Conservation (phyloP, 2,888 invertebrate species). For the Itoplectis maculator region DNA sequence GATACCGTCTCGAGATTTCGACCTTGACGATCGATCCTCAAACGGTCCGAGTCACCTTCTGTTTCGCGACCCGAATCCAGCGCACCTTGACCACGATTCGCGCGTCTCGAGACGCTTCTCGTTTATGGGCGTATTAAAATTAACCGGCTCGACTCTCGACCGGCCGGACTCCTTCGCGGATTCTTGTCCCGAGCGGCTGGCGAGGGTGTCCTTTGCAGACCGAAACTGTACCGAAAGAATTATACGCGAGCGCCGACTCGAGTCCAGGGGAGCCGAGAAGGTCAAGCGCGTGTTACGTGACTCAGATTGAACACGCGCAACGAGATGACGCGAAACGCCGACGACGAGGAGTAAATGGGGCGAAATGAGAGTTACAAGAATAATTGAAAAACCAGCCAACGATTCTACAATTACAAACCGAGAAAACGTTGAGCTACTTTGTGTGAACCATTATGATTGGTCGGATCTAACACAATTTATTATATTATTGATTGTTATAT, state of each 20-base stretch:
- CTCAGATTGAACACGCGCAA: constrained; percentile 38
- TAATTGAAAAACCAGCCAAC: background rate
- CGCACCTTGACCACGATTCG: constrained; percentile 79
- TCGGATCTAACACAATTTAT: background rate
- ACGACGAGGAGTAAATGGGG: constrained; percentile 14
- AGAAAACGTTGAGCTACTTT: background rate
- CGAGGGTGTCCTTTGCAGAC: constrained; percentile 38
- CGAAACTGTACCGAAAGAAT: background rate
- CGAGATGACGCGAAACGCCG: constrained; percentile 5
- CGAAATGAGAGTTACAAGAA: background rate
- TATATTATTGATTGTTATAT: too few relatives aligned
- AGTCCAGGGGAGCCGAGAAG: constrained; percentile 29
- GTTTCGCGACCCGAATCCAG: constrained; percentile 73
- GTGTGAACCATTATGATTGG: background rate
- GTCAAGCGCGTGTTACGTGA: constrained; percentile 33
- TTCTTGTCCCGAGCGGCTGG: background rate
- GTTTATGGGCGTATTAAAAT: constrained; percentile 64
- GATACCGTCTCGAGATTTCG: constrained; percentile 40
- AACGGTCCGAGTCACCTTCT: constrained; percentile 71
- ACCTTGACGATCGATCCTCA: constrained; percentile 72
- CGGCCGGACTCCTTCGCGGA: background rate
- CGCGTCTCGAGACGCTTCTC: constrained; percentile 39
- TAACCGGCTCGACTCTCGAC: constrained; percentile 51
- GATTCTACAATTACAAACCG: background rate
- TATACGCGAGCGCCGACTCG: constrained; percentile 19